These are phyloP conservation scores for Pissodes strobi DNA, from an alignment of 1,140 invertebrate genomes.

Conservation along the genomic window DNA sequence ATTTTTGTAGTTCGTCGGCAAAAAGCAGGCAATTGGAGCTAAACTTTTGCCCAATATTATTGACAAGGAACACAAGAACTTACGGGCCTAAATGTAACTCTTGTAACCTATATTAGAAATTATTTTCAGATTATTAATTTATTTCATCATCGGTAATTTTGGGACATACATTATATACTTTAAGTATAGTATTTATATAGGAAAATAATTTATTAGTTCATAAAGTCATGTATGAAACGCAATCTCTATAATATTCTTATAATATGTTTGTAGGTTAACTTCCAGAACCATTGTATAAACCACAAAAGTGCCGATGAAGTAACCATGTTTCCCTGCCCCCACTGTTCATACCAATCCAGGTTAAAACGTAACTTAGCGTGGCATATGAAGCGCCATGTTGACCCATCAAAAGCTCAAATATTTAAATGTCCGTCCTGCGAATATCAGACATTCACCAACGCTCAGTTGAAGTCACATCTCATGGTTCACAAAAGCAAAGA, in stretches of 20 bases:
- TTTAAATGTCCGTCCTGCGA: constrained; percentile 28
- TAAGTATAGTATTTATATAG: too few species aligned
- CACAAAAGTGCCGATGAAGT: constrained; percentile 31
- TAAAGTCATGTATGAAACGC: too few species aligned
- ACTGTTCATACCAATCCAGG: constrained; percentile 27
- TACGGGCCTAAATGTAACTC: too few species aligned
- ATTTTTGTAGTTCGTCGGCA: too few species aligned
- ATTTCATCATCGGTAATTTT: too few species aligned
- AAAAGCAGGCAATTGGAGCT: too few species aligned
- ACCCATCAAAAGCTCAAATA: constrained; percentile 15
- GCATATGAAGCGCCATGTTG: constrained; percentile 25
- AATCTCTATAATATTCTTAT: background rate
- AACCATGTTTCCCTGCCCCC: constrained; percentile 27
- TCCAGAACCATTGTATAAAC: constrained; percentile 27
- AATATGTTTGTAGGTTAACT: constrained; percentile 27
- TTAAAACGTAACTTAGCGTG: constrained; percentile 25
- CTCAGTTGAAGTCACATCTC: constrained; percentile 24
- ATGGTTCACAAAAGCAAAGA: constrained; percentile 29
- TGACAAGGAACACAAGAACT: too few species aligned
- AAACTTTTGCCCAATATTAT: too few species aligned
- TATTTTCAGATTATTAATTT: too few species aligned
- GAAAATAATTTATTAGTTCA: too few species aligned
- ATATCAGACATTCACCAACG: constrained; percentile 28
- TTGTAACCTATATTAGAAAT: too few species aligned
- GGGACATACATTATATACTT: too few species aligned